Evolutionary conservation across 2,888 invertebrate genomes (phyloP), one percentile per base, ranked within the genome.

Genomic region (Lycaena phlaeas): DNA sequence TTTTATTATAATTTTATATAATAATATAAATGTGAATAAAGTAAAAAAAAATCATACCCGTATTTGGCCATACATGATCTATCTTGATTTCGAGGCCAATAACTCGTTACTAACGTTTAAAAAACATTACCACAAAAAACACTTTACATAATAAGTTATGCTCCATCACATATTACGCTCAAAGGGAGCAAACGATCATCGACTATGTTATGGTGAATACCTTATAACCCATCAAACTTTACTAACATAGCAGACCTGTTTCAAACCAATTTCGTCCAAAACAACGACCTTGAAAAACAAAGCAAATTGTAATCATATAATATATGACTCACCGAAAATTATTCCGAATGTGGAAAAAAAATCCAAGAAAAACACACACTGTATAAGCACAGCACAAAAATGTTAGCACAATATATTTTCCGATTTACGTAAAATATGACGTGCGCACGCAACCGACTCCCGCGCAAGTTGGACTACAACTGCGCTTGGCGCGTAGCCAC

Each of bases 381-480:
- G 29, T 43, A 42, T 22, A 38, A n/a, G 11, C 46, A 48, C 48
- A 42, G 28, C 46, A 48, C 46, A 31, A 36, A 28, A 26, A 40
- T 9, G 22, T 11, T n/a, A 43, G 26, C 44, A 46, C 45, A 43
- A 25, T 41, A 47, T 49, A 49, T 43, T 47, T 41, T 39, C 40
- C 47, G 41, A 41, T 46, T 42, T 45, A 41, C 46, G 49, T 50
- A 47, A 37, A 41, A 41, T 36, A 4, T 18, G 15, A n/a, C 6
- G 41, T 42, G 47, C 43, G 43, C 58, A 60, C 56, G 54, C 77
- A 62, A 52, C 62, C 68, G 49, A 55, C 70, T 70, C 71, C 45
- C 42, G 70, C 79, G 76, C 78, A 66, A 48, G 68, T 55, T 61
- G 44, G 45, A 40, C 56, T 56, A 62, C 56, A 71, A 81, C 81